Conservation (phyloP, 1,140 invertebrate species). For the Harlomillsia oculata region DNA sequence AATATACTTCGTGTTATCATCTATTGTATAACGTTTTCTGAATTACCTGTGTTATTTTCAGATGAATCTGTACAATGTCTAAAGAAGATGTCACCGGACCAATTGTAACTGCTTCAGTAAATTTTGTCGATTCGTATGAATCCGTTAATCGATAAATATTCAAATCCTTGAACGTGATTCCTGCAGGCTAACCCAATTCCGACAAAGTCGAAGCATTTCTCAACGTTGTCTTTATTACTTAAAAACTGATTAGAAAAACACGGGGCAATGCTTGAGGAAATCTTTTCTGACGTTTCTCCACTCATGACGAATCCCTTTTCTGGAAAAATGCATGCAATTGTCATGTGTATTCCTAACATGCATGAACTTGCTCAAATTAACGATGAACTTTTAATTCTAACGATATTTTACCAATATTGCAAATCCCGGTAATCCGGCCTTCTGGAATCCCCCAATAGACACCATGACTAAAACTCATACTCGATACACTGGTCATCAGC, state of each 20-base stretch:
- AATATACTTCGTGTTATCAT: neutral
- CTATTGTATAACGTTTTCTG: slow-evolving; percentile 26
- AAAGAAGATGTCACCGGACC: slow-evolving; percentile 2
- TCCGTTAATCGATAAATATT: too few species aligned
- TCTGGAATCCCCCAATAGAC: slow-evolving; percentile 60
- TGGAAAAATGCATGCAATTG: slow-evolving; percentile 38
- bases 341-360: neutral
- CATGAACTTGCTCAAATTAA: neutral
- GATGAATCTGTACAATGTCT: slow-evolving; percentile 16
- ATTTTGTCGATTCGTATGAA: too few species aligned
- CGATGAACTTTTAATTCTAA: neutral
- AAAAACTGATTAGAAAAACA: slow-evolving; percentile 76
- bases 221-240: too few species aligned
- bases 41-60: slow-evolving; percentile 24
- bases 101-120: slow-evolving; percentile 1
- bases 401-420: slow-evolving; percentile 40
- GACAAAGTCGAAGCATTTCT: too few species aligned
- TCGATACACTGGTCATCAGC: slow-evolving; percentile 56
- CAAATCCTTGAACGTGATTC: too few species aligned
- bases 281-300: slow-evolving; percentile 61
- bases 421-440: slow-evolving; percentile 53
- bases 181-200: too few species aligned
- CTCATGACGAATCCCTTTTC: slow-evolving; percentile 65
- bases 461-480: slow-evolving; percentile 70
- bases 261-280: slow-evolving; percentile 66